Conservation (phyloP, 2,797 vertebrate genomes). For the Nyctibius grandis region DNA sequence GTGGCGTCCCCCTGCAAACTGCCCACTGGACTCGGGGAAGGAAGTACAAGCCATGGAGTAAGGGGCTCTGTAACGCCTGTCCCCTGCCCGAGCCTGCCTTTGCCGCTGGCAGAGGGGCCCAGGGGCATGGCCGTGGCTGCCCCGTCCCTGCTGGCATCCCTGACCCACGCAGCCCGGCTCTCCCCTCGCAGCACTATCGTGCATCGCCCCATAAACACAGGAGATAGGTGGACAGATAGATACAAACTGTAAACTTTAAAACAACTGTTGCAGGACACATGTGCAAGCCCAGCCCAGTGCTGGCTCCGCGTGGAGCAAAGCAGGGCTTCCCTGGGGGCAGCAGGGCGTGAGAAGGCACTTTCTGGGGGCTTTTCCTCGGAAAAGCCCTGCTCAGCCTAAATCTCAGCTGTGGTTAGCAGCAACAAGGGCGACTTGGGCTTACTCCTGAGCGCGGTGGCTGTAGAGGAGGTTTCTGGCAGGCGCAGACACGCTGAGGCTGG, state of each 20-base stretch:
- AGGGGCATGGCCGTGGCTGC: background rate
- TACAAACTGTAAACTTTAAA: background rate
- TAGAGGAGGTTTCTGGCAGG: background rate
- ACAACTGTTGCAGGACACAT: background rate
- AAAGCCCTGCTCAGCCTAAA: background rate
- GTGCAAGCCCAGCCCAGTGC: background rate
- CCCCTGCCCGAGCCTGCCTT: background rate
- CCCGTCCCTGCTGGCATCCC: background rate
- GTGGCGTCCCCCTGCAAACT: background rate
- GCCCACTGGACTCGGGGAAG: rapidly evolving
- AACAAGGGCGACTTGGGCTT: rapidly evolving
- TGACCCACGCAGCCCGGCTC: rapidly evolving
- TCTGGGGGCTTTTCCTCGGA: background rate
- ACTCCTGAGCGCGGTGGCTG: background rate
- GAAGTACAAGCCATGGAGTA: background rate
- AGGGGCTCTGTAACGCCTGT: background rate
- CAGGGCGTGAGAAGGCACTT: background rate
- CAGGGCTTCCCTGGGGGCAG: background rate
- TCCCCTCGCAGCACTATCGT: rapidly evolving
- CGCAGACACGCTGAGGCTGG: rapidly evolving
- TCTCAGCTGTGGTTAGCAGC: background rate
- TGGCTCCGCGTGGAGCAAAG: rapidly evolving
- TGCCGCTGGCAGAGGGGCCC: background rate
- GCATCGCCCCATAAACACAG: background rate
- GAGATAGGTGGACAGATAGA: background rate